Evolutionary conservation across 2,888 invertebrate genomes (phyloP).

Genomic region (Chelonus formosanus): DNA sequence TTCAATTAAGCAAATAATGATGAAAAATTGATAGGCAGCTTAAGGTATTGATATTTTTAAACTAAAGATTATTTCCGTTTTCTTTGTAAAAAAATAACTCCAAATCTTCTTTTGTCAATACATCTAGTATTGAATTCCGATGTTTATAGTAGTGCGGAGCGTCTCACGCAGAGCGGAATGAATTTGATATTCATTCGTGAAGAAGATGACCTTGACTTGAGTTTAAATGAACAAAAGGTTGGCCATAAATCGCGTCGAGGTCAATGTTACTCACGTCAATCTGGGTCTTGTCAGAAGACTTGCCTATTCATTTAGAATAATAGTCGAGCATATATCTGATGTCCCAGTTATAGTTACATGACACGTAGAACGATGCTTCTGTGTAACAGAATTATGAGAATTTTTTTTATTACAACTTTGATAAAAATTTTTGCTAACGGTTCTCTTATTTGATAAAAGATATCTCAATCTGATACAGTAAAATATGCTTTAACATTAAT

Average conservation of each 20-base stretch:
- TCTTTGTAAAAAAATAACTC: slow-evolving; percentile 18
- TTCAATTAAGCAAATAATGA: too few species aligned
- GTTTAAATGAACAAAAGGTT: slow-evolving; percentile 49
- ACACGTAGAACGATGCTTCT: too few species aligned
- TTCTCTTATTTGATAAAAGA: too few species aligned
- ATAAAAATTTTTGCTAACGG: too few species aligned
- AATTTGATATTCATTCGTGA: slow-evolving; percentile 49
- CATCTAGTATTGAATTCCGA: slow-evolving; percentile 39
- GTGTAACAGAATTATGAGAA: too few species aligned
- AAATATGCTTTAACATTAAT: too few species aligned
- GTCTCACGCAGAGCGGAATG: slow-evolving; percentile 53
- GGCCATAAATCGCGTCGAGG: slow-evolving; percentile 59
- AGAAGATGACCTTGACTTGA: slow-evolving; percentile 56
- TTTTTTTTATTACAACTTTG: too few species aligned
- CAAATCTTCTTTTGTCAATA: slow-evolving; percentile 43
- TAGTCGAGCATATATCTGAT: slow-evolving; percentile 51
- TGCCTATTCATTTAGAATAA: slow-evolving; percentile 22
- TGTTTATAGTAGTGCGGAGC: slow-evolving; percentile 56
- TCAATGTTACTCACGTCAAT: slow-evolving; percentile 49
- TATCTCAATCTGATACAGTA: too few species aligned
- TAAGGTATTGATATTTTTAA: not conserved
- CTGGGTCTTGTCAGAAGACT: slow-evolving; percentile 31
- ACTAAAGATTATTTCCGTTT: slow-evolving; percentile 7
- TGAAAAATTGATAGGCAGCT: too few species aligned
- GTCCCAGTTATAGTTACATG: slow-evolving; percentile 4